These are phyloP conservation scores for Sitophilus oryzae DNA, from an alignment of 1,140 invertebrate genomes.

Conservation along the genomic window DNA sequence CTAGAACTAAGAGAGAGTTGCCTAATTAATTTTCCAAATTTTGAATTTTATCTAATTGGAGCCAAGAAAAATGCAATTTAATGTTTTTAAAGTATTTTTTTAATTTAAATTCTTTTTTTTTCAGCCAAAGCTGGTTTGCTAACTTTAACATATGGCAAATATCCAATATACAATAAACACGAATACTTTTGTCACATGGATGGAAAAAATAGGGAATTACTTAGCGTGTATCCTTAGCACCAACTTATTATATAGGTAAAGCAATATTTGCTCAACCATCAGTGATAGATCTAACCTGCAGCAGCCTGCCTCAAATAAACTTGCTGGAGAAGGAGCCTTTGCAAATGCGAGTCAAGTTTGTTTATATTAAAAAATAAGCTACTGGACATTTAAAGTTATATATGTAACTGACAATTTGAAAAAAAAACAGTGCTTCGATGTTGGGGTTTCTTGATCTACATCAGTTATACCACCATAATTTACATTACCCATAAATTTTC, in stretches of 20 bases:
- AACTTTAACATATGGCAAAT: conserved; percentile 35
- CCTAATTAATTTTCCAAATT: conserved; percentile 29
- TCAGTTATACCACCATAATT: conserved; percentile 25
- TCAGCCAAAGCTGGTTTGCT: conserved; percentile 29
- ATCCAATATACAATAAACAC: conserved; percentile 33
- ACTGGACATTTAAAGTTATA: conserved; percentile 27
- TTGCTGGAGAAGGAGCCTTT: conserved; percentile 20
- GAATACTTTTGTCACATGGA: conserved; percentile 8
- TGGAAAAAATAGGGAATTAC: conserved; percentile 10
- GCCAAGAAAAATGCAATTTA: conserved; percentile 28
- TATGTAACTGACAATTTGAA: conserved; percentile 22
- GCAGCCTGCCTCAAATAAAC: conserved; percentile 23
- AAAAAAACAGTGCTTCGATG: conserved; percentile 20
- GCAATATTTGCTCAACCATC: conserved; percentile 16
- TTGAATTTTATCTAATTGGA: conserved; percentile 30
- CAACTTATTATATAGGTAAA: conserved; percentile 23
- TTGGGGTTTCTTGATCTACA: conserved; percentile 24
- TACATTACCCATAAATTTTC: conserved; percentile 29
- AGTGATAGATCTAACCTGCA: conserved; percentile 29
- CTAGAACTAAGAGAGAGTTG: conserved; percentile 25
- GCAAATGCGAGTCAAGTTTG: too few species aligned
- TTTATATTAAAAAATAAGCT: conserved; percentile 33
- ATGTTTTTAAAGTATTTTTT: conserved; percentile 20
- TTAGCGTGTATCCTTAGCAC: conserved; percentile 7
- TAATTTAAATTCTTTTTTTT: conserved; percentile 15